A percentile compares a stretch with the other conserved stretches of the same genome.
Evolutionary conservation across 92 coral and sea anemone genomes (phyloP).

Genomic region (Meandrina meandrites): DNA sequence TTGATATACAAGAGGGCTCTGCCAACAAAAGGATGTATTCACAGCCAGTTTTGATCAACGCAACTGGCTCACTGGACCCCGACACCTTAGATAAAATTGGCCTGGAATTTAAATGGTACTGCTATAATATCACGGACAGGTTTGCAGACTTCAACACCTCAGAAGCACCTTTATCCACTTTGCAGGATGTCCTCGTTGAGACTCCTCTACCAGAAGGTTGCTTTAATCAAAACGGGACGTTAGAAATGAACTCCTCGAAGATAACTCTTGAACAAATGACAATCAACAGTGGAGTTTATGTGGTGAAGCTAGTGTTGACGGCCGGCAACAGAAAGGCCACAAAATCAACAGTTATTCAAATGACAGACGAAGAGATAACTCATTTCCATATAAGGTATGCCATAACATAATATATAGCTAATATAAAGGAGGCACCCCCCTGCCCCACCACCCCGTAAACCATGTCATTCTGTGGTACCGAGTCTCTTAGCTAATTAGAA

Average conservation of each 20-base stretch:
- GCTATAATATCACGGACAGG: conserved; percentile 34
- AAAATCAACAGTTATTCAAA: conserved; percentile 41
- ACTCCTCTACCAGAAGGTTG: conserved; percentile 10
- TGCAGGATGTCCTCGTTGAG: not conserved
- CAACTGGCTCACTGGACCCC: conserved; percentile 63
- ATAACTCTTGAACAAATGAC: not conserved
- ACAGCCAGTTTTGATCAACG: conserved; percentile 46
- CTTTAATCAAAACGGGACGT: not conserved
- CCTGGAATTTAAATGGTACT: conserved; percentile 54
- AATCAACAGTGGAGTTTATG: conserved; percentile 10
- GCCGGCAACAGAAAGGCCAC: conserved; percentile 54
- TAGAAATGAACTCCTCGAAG: not conserved
- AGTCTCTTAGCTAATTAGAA: no score
- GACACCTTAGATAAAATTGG: conserved; percentile 27
- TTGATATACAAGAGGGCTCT: conserved; percentile 53
- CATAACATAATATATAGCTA: not conserved
- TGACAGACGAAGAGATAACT: conserved; percentile 33
- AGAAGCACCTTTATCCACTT: conserved; percentile 28
- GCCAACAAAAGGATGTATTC: conserved; percentile 38
- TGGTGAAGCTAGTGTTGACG: conserved; percentile 42
- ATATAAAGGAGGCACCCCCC: no score
- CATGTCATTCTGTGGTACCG: no score
- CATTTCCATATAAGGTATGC: conserved; percentile 48
- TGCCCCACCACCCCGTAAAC: no score
- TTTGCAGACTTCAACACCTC: not conserved